Evolutionary conservation across 2,797 vertebrate species (phyloP).

Genomic region (Myiotriccus ornatus): DNA sequence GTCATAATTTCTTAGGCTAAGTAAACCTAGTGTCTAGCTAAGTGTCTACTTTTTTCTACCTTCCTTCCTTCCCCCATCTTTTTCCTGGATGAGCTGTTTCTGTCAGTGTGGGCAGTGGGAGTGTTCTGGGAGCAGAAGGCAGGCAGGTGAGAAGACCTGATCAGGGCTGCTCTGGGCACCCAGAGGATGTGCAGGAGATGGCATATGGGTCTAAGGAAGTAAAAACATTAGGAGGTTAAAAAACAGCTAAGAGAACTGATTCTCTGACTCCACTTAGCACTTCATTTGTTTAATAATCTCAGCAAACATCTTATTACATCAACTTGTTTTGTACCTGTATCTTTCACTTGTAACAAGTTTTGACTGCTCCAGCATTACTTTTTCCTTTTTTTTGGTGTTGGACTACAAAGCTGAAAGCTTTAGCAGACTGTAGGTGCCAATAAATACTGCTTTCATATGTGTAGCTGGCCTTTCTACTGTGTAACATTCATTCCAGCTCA

Average conservation of each 20-base stretch:
- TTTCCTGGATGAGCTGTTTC: slow-evolving; percentile 25
- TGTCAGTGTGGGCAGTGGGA: background rate
- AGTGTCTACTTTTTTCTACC: background rate
- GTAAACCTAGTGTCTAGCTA: background rate
- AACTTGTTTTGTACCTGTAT: background rate
- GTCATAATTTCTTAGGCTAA: background rate
- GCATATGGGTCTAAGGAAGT: background rate
- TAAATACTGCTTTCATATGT: background rate
- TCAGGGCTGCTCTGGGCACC: background rate
- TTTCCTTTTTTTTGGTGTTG: background rate
- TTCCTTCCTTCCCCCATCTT: rapidly evolving
- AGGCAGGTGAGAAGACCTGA: background rate
- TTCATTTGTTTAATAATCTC: background rate
- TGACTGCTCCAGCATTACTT: background rate
- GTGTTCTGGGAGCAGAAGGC: background rate
- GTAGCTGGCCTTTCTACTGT: background rate
- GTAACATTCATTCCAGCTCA: slow-evolving; percentile 2
- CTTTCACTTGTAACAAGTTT: background rate
- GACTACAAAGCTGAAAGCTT: background rate
- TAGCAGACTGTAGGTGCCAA: background rate
- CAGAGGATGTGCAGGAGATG: background rate
- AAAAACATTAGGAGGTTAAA: background rate
- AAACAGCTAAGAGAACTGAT: background rate
- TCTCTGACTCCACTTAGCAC: background rate
- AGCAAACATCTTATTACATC: background rate